Percentiles rank a stretch among this genome's conserved stretches.
Conservation (phyloP, 2,888 invertebrate species). For the Chrysolina haemoptera region DNA sequence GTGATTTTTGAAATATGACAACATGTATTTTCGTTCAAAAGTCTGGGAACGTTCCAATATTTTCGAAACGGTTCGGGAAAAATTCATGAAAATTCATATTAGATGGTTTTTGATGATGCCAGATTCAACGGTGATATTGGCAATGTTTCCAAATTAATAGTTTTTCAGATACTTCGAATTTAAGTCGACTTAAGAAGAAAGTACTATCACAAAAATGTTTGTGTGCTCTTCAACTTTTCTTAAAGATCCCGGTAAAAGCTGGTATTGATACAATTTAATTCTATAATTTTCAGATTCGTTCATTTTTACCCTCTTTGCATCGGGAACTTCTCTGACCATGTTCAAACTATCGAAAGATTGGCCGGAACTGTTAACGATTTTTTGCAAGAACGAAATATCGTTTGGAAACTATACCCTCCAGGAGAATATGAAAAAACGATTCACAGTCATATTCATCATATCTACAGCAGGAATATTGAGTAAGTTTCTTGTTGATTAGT, state of each 20-base stretch:
- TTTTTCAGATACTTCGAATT: too few species aligned
- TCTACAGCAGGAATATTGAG: slow-evolving; percentile 22
- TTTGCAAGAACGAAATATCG: slow-evolving; percentile 20
- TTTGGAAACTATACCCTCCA: slow-evolving; percentile 27
- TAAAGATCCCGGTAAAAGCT: not conserved
- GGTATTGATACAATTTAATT: not conserved
- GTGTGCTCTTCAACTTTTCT: too few species aligned
- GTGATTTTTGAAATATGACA: too few species aligned
- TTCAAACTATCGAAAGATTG: slow-evolving; percentile 34
- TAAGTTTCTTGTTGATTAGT: slow-evolving; percentile 23
- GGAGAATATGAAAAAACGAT: slow-evolving; percentile 22
- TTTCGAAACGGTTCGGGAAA: too few species aligned
- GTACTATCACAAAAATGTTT: too few species aligned
- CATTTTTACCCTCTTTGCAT: slow-evolving; percentile 30
- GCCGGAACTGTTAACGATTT: slow-evolving; percentile 27
- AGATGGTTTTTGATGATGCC: too few species aligned
- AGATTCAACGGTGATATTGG: too few species aligned
- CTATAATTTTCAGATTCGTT: slow-evolving; percentile 36
- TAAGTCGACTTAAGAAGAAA: too few species aligned
- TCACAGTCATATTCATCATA: slow-evolving; percentile 19
- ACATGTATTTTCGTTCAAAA: too few species aligned
- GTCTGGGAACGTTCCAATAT: too few species aligned
- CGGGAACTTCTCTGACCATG: slow-evolving; percentile 20
- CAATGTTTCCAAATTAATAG: too few species aligned
- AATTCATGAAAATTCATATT: too few species aligned